phyloP scores from a whole-genome alignment of 2,888 invertebrate genomes.

The Petrolisthes manimaculis region DNA sequence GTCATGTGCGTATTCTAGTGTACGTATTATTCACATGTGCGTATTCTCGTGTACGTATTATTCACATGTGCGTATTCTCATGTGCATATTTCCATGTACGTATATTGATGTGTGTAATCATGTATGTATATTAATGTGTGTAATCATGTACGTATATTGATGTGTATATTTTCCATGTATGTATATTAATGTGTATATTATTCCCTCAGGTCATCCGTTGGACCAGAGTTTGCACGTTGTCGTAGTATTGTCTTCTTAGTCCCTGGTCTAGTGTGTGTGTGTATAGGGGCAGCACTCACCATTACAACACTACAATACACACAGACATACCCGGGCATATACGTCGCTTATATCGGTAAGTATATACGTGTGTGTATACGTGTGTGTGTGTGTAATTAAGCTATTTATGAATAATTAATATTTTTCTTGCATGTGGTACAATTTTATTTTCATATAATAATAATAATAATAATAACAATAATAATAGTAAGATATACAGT shows the following conservation, averaged over 20 bases:
- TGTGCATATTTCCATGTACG: constrained; percentile 27
- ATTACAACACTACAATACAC: constrained; percentile 75
- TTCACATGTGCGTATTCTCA: too few species aligned
- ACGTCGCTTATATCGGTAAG: constrained; percentile 66
- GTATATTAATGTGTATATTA: not conserved
- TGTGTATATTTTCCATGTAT: not conserved
- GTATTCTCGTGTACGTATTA: too few species aligned
- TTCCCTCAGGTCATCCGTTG: constrained; percentile 76
- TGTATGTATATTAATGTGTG: too few species aligned
- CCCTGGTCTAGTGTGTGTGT: constrained; percentile 81
- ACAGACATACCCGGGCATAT: constrained; percentile 60
- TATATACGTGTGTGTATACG: not conserved
- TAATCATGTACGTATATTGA: too few species aligned
- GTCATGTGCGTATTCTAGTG: too few species aligned
- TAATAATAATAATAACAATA: too few species aligned
- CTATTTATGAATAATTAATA: too few species aligned
- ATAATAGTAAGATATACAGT: too few species aligned
- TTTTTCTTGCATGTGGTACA: too few species aligned
- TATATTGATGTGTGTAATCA: not conserved
- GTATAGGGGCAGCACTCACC: constrained; percentile 86
- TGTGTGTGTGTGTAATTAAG: not conserved
- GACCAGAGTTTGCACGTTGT: constrained; percentile 85
- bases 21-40: too few species aligned
- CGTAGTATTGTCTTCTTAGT: constrained; percentile 85
- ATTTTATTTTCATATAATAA: too few species aligned